A percentile compares a stretch with the other conserved stretches of the same genome.
Conservation (phyloP, 2,888 invertebrate species). For the Pomacea canaliculata region DNA sequence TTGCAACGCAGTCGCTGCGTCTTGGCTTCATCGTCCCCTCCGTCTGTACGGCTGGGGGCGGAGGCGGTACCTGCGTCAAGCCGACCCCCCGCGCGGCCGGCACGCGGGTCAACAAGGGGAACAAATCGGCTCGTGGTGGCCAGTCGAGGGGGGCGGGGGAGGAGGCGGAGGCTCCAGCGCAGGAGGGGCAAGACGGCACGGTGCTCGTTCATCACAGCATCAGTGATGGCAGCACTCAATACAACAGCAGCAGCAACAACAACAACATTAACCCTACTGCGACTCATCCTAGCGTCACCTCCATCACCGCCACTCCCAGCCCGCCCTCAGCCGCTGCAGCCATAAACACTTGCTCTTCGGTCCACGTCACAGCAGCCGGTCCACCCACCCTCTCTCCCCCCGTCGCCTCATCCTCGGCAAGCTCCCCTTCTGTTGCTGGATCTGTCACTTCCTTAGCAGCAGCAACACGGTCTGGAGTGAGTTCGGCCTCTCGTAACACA, state of each 20-base stretch:
- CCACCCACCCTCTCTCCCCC: too few relatives aligned
- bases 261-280: neutral
- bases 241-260: neutral
- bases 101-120: neutral
- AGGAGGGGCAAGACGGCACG: slow-evolving; percentile 1
- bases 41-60: slow-evolving; percentile 1
- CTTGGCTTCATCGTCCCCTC: slow-evolving; percentile 19
- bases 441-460: neutral
- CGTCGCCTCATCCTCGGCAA: too few relatives aligned
- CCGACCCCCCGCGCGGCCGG: neutral
- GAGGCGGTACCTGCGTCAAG: neutral
- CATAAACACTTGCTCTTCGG: too few relatives aligned
- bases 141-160: neutral
- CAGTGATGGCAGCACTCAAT: neutral
- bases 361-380: too few relatives aligned
- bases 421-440: neutral
- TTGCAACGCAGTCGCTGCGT: slow-evolving; percentile 11
- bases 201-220: neutral
- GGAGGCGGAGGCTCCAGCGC: neutral
- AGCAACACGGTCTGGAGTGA: neutral
- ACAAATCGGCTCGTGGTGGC: neutral
- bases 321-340: too few relatives aligned
- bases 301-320: too few relatives aligned
- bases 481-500: neutral
- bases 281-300: too few relatives aligned